Percentiles rank a stretch among this genome's conserved stretches.
Conservation (phyloP, 2,888 invertebrate genomes). For the Synergus gifuensis region DNA sequence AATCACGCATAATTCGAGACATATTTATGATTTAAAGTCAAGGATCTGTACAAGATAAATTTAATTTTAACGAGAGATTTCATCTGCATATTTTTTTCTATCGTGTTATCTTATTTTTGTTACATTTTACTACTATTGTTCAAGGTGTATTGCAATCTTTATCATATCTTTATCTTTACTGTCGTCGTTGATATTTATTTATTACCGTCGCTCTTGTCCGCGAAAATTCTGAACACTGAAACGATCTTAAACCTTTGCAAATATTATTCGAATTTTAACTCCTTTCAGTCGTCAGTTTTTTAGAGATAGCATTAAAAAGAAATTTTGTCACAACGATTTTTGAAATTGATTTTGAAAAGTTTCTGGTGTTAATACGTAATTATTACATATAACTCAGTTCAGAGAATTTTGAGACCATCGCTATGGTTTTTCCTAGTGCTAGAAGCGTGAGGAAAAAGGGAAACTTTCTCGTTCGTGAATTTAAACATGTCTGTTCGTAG, state of each 20-base stretch:
- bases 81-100: constrained; percentile 11
- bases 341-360: neutral
- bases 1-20: constrained; percentile 13
- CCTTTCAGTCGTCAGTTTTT: constrained; percentile 19
- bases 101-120: constrained; percentile 10
- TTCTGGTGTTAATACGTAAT: constrained; percentile 23
- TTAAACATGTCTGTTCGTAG: constrained; percentile 31
- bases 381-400: constrained; percentile 3
- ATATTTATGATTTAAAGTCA: neutral
- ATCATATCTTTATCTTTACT: neutral
- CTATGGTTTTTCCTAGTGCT: constrained; percentile 17
- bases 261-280: neutral
- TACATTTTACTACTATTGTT: neutral
- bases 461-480: constrained; percentile 31
- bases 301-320: neutral
- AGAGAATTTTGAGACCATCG: neutral
- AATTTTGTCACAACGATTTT: neutral
- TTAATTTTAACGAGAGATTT: neutral
- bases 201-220: constrained; percentile 19
- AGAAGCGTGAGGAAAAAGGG: constrained; percentile 5
- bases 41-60: neutral
- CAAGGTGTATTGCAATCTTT: constrained; percentile 32
- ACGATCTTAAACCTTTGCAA: neutral
- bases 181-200: constrained; percentile 28
- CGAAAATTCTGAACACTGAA: constrained; percentile 15